Base-by-base conservation (phyloP, 2,797 vertebrate genomes). In the Myripristis jacobus region DNA sequence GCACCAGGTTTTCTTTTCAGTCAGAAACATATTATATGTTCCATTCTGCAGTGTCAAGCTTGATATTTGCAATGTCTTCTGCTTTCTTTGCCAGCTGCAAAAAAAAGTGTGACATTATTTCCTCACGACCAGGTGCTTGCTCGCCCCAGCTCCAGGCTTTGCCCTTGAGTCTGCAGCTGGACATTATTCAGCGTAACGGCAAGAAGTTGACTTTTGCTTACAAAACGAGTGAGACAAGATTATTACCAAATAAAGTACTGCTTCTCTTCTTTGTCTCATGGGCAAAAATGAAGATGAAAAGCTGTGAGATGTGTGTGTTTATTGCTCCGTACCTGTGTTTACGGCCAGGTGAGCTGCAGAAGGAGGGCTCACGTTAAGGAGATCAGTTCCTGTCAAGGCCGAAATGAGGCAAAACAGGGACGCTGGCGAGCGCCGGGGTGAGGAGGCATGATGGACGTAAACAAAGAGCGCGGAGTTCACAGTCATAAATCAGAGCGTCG, bases 381-480 rank as follows among this genome's bases (percentile, higher is more conserved):
- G 19, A 13, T 15, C 2, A 21, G 2, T 7, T 36, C 31, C 34
- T 43, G 27, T 67, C 22, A 24, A 53, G 15, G 50, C 47, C n/a
- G 41, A 59, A 6, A 29, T 12, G 31, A 11, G 41, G 47, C 66
- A 22, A 36, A 12, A 3, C 1, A 1, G 41, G 18, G 25, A 15
- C 38, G 18, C 15, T 8, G 55, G 25, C 50, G 66, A 38, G 52
- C 51, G 68, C 73, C 27, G 27, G 34, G 9, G 55, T 65, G 34
- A 56, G 43, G 15, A 27, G 73, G 81, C 73, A 31, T 59, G 82
- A 75, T 80, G 73, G 46, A 77, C 79, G 82, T 56, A 7, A 22
- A 56, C 57, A 61, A 62, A 78, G 43, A 56, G 63, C 46, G 50
- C 4, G 4, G 16, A 44, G 65, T 55, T 69, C 38, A 63, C 15